Evolutionary conservation across 2,797 vertebrate species (phyloP).

Genomic region (Calcarius lapponicus): DNA sequence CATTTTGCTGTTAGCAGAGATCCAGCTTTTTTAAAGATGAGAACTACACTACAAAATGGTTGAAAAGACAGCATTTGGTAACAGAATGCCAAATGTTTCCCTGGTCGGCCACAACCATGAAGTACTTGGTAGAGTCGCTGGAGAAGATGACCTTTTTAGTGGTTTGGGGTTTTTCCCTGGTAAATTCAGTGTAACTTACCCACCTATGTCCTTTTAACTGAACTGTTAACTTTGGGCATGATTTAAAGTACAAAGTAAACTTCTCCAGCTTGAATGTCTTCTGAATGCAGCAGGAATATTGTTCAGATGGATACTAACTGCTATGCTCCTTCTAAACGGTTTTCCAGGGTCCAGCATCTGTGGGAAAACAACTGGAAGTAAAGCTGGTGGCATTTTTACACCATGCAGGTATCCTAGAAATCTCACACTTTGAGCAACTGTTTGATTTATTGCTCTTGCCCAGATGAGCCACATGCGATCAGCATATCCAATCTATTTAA

Average conservation of each 20-base stretch:
- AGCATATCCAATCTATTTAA: neutral
- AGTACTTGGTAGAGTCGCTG: neutral
- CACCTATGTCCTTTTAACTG: neutral
- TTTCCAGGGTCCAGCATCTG: neutral
- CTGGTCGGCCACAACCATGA: neutral
- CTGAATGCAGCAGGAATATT: neutral
- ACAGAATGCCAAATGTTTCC: neutral
- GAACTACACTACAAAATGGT: neutral
- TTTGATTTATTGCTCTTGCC: neutral
- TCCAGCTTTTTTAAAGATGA: neutral
- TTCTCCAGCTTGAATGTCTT: neutral
- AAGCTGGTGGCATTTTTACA: neutral
- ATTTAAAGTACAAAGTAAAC: neutral
- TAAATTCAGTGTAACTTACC: neutral
- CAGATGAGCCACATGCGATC: neutral
- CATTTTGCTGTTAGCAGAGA: neutral
- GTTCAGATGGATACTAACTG: neutral
- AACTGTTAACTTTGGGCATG: neutral
- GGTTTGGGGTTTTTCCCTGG: neutral
- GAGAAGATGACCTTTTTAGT: neutral
- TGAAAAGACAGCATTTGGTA: neutral
- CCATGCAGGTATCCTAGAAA: neutral
- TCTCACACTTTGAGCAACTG: neutral
- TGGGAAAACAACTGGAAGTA: neutral
- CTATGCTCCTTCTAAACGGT: neutral